phyloP scores from a whole-genome alignment of 2,888 invertebrate species.

The Trachelus iudaicus region DNA sequence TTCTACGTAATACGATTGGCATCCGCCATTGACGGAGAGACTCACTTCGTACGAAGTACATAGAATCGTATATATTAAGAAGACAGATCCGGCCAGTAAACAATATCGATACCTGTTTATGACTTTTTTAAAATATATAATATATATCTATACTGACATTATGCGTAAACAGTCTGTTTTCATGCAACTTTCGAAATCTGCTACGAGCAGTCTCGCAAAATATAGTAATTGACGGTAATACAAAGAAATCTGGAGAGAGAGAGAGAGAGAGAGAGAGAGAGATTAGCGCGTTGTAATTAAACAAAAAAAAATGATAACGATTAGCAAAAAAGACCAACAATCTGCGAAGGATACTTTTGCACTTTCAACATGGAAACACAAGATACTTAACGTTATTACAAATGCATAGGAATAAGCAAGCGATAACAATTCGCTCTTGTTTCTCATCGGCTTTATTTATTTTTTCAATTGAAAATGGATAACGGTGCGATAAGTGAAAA shows the following conservation, averaged over 20 bases:
- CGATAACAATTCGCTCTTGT: too few relatives aligned
- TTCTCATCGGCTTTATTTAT: too few relatives aligned
- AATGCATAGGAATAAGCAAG: too few relatives aligned
- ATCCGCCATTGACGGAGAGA: background rate
- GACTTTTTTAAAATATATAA: background rate
- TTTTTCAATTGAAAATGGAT: too few relatives aligned
- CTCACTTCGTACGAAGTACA: background rate
- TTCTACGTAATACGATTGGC: background rate
- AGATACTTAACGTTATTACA: background rate
- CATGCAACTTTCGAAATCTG: background rate
- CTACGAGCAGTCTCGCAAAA: background rate
- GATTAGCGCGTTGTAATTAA: background rate
- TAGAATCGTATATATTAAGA: background rate
- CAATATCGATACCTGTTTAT: background rate
- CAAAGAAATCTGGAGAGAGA: background rate
- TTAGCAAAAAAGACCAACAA: background rate
- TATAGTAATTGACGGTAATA: background rate
- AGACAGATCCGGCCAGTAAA: background rate
- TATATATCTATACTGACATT: background rate
- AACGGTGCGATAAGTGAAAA: too few relatives aligned
- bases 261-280: too few relatives aligned
- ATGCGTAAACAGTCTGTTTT: background rate
- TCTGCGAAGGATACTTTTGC: background rate
- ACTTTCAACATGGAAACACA: background rate
- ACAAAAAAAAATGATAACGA: background rate